Evolutionary conservation across 2,113 vertebrate genomes (phyloP).

Genomic region (Lathamus discolor): DNA sequence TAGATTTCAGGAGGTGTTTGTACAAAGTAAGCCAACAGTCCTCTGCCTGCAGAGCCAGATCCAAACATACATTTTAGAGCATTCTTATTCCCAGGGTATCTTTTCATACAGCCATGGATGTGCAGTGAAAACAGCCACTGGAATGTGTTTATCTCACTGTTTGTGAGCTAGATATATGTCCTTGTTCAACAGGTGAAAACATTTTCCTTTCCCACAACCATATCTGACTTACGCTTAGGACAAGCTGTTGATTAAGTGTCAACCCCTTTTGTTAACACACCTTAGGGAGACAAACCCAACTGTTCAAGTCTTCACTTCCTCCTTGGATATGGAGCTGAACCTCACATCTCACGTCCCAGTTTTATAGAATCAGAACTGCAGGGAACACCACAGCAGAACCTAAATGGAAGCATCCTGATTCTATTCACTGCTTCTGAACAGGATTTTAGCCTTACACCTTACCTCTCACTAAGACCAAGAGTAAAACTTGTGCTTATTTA

Average conservation of each 20-base stretch:
- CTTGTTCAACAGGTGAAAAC: neutral
- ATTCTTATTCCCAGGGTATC: neutral
- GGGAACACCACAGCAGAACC: neutral
- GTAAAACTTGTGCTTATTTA: neutral
- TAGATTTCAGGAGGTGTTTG: neutral
- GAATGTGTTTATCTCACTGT: rapidly evolving
- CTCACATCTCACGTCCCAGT: rapidly evolving
- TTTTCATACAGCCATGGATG: neutral
- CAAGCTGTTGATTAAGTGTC: neutral
- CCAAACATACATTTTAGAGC: rapidly evolving
- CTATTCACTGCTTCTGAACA: rapidly evolving
- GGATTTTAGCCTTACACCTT: neutral
- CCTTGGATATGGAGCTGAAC: neutral
- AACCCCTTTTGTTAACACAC: neutral
- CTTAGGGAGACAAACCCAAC: neutral
- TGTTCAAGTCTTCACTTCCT: neutral
- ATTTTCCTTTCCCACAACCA: neutral
- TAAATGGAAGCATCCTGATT: neutral
- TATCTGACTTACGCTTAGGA: neutral
- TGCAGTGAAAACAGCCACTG: neutral
- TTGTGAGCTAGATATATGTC: neutral
- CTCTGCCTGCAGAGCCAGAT: neutral
- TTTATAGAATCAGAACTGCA: neutral
- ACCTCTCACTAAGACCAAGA: neutral
- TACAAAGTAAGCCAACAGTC: neutral